Conservation (phyloP, 2,797 vertebrate genomes). For the Macroramphosus scolopax region DNA sequence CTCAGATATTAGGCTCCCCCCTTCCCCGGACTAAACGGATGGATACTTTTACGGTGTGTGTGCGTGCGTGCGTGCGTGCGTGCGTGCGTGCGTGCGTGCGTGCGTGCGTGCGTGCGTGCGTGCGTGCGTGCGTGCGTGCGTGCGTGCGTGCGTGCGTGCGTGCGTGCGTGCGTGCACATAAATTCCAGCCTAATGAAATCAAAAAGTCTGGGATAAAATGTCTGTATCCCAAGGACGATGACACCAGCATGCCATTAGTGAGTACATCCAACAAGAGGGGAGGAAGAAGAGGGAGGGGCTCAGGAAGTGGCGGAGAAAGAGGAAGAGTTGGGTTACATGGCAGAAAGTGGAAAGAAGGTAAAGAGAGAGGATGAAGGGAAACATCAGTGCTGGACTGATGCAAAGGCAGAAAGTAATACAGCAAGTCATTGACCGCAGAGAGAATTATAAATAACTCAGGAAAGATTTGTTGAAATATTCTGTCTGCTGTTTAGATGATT, state of each 20-base stretch:
- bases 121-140: slow-evolving; percentile 4
- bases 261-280: slow-evolving; percentile 30
- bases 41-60: slow-evolving; percentile 56
- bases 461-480: too few relatives aligned
- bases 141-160: slow-evolving; percentile 6
- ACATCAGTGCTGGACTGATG: too few relatives aligned
- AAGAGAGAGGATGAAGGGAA: slow-evolving; percentile 1
- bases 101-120: slow-evolving; percentile 5
- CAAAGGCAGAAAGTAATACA: neutral
- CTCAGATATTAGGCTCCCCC: slow-evolving; percentile 55
- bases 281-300: neutral
- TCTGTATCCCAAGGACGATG: slow-evolving; percentile 74
- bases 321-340: neutral
- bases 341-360: too few relatives aligned
- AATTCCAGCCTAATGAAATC: slow-evolving; percentile 73
- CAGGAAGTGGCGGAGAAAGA: slow-evolving; percentile 5
- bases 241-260: slow-evolving; percentile 59
- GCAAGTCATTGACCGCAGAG: too few relatives aligned
- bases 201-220: slow-evolving; percentile 72
- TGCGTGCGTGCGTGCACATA: slow-evolving; percentile 27
- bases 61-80: slow-evolving; percentile 3
- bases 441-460: too few relatives aligned
- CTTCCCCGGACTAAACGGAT: slow-evolving; percentile 39
- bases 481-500: too few relatives aligned
- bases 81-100: slow-evolving; percentile 4